Base-by-base conservation (phyloP, 2,888 invertebrate genomes). In the Phyllotreta striolata region DNA sequence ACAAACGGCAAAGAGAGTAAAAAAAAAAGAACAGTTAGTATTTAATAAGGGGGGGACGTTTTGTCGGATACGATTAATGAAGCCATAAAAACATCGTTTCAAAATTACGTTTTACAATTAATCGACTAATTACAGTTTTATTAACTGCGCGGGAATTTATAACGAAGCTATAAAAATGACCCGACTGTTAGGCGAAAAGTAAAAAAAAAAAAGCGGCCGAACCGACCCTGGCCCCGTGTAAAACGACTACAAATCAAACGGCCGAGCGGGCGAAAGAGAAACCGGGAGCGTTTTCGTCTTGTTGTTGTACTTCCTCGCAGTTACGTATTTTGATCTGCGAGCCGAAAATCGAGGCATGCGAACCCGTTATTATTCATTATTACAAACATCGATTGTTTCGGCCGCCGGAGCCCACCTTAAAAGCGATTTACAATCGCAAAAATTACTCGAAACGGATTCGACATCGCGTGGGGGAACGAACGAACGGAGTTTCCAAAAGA, bases 321-420 rank as follows among this genome's bases (percentile, higher is more conserved):
- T 71, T 72, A 70, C 68, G 65, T 68, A 65, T 71, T 74, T 73
- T 72, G 72, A 73, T 72, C 70, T 72, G 70, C 67, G 68, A 68
- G 68, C 66, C 67, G 41, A 67, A 68, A 66, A 64, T 70, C 64
- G 67, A 66, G 63, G 69, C 74, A 72, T 72, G 74, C 74, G 66
- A 74, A 72, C 68, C 66, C 62, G 68, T 70, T 71, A 72, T 72
- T 72, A 71, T 70, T 72, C 72, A 72, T 70, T 70, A 70, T 68
- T 70, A 68, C 68, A 59, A 67, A 59, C 68, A 70, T 72, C 68
- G 70, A 72, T 69, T 70, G 70, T 67, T 68, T 66, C 65, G 55
- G 64, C 55, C 65, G 61, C 41, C 43, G 41, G 63, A 52, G 57
- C 61, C 61, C 63, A 61, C 67, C 67, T 65, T 52, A 61, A 65